Conservation (phyloP, 2,888 invertebrate genomes). For the Plebejus melissa region DNA sequence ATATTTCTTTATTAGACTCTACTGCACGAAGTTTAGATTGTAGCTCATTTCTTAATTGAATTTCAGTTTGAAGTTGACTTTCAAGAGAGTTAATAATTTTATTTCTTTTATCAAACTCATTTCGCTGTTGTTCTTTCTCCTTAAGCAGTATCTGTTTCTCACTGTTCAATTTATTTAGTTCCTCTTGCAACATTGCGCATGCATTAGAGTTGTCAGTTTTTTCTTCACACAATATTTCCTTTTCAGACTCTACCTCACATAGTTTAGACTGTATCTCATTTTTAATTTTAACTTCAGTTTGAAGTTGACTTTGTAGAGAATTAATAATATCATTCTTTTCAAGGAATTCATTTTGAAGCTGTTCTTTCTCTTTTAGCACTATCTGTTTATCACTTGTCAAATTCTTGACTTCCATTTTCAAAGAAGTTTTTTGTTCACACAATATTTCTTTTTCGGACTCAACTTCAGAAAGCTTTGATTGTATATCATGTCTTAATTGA, state of each 20-base stretch:
- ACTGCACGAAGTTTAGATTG: slow-evolving; percentile 45
- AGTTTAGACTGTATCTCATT: too few species aligned
- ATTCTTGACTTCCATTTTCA: too few species aligned
- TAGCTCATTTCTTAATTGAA: slow-evolving; percentile 49
- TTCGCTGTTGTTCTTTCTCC: slow-evolving; percentile 46
- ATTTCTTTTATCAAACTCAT: slow-evolving; percentile 51
- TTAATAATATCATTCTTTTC: background rate
- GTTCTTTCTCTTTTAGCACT: too few species aligned
- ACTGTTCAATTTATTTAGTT: slow-evolving; percentile 48
- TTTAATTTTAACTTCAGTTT: too few species aligned
- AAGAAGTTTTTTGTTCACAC: too few species aligned
- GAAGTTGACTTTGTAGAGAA: background rate
- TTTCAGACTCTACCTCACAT: too few species aligned
- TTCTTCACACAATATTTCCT: too few species aligned
- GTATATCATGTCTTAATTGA: background rate
- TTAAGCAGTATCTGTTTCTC: slow-evolving; percentile 42
- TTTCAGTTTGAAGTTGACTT: slow-evolving; percentile 55
- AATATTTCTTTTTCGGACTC: too few species aligned
- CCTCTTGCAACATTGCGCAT: slow-evolving; percentile 39
- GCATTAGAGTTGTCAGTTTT: background rate
- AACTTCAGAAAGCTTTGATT: too few species aligned
- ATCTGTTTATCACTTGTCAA: too few species aligned
- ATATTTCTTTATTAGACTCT: slow-evolving; percentile 31
- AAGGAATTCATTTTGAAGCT: too few species aligned
- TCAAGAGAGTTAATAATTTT: slow-evolving; percentile 50